Evolutionary conservation across 1,140 invertebrate species (phyloP).

Genomic region (Drosophila orena): DNA sequence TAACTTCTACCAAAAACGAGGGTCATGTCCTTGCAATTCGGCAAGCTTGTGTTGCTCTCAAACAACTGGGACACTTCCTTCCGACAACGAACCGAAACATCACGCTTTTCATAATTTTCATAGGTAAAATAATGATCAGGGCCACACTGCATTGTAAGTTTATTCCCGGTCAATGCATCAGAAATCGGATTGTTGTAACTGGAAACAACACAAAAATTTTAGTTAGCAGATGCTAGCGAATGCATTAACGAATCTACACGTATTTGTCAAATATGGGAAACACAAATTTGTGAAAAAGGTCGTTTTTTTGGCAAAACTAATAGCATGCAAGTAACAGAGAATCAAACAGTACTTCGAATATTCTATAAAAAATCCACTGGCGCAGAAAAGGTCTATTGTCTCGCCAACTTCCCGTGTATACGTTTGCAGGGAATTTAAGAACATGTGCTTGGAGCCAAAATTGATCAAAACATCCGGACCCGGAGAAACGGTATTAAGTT

Average conservation of each 20-base stretch:
- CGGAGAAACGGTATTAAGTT: accelerated
- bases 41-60: conserved; percentile 29
- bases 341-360: not conserved
- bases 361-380: not conserved
- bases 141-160: not conserved
- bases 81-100: not conserved
- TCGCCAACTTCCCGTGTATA: not conserved
- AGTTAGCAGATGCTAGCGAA: too few species aligned
- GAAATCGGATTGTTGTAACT: accelerated
- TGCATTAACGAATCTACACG: too few species aligned
- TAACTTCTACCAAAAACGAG: conserved; percentile 34
- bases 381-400: conserved; percentile 6
- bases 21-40: conserved; percentile 38
- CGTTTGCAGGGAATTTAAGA: not conserved
- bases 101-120: too few species aligned
- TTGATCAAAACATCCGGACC: not conserved
- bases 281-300: too few species aligned
- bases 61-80: conserved; percentile 1
- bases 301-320: too few species aligned
- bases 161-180: not conserved
- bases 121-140: accelerated
- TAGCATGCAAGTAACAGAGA: too few species aligned
- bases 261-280: too few species aligned
- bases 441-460: conserved; percentile 3
- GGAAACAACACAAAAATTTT: too few species aligned